These are phyloP conservation scores for Vannuccia rotundouncinata DNA, from an alignment of 2,888 invertebrate genomes.

Conservation along the genomic window DNA sequence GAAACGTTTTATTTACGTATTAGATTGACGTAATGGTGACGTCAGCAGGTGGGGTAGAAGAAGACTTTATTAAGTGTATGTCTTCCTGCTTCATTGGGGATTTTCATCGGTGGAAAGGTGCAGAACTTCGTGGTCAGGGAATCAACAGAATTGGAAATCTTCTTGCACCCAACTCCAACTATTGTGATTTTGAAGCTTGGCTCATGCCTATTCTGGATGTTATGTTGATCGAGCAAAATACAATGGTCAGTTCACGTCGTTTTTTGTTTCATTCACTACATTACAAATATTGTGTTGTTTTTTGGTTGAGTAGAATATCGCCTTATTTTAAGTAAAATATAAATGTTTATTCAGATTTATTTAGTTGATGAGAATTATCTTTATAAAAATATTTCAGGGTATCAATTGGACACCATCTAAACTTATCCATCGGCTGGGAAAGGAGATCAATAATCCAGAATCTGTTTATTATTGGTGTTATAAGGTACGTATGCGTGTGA, in stretches of 20 bases:
- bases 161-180: conserved; percentile 93
- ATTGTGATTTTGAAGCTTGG: conserved; percentile 96
- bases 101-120: conserved; percentile 71
- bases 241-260: conserved; percentile 44
- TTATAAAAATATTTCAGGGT: conserved; percentile 52
- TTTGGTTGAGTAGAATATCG: too few species aligned
- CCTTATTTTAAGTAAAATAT: too few species aligned
- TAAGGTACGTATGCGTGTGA: conserved; percentile 61
- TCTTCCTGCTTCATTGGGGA: conserved; percentile 88
- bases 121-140: conserved; percentile 69
- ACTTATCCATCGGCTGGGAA: conserved; percentile 74
- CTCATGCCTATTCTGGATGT: conserved; percentile 82
- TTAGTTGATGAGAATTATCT: too few species aligned
- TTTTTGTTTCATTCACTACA: too few species aligned
- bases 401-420: conserved; percentile 83
- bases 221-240: conserved; percentile 78
- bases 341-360: too few species aligned
- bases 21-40: conserved; percentile 90
- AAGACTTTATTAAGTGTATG: conserved; percentile 96
- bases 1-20: too few species aligned
- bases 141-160: conserved; percentile 80
- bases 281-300: too few species aligned
- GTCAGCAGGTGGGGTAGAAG: conserved; percentile 94
- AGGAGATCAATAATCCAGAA: conserved; percentile 77
- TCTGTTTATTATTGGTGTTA: conserved; percentile 96